phyloP scores from a whole-genome alignment of 2,113 vertebrate species.

The Fulica atra region DNA sequence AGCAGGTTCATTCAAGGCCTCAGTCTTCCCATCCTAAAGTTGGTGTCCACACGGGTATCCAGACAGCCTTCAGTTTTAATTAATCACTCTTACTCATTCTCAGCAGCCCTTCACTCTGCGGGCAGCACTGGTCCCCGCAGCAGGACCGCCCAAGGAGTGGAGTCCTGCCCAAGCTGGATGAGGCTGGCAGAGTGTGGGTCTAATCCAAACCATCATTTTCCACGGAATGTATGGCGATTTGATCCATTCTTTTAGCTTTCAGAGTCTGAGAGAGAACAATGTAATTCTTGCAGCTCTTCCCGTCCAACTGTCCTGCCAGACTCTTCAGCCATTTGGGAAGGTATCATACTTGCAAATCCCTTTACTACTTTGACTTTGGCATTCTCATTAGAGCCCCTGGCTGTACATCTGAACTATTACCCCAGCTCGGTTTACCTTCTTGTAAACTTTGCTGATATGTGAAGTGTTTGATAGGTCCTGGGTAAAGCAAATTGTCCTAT shows the following conservation, averaged over 20 bases:
- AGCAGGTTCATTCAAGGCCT: background rate
- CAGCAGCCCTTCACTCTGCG: background rate
- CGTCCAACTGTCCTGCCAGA: background rate
- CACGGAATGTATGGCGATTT: background rate
- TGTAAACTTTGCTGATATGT: conserved; percentile 40
- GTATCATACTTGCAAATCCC: conserved; percentile 38
- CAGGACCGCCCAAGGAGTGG: background rate
- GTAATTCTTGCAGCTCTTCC: background rate
- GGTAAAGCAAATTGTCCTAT: conserved; percentile 46
- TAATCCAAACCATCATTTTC: background rate
- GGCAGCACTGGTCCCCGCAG: background rate
- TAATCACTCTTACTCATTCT: background rate
- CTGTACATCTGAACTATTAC: conserved; percentile 12
- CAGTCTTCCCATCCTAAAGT: background rate
- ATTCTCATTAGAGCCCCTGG: conserved; percentile 14
- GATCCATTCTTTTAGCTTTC: background rate
- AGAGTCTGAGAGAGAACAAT: background rate
- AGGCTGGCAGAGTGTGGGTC: background rate
- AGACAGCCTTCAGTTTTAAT: background rate
- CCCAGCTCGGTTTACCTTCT: conserved; percentile 33
- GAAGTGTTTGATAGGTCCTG: conserved; percentile 37
- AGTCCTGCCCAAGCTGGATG: background rate
- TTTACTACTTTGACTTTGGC: conserved; percentile 50
- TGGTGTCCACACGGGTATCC: background rate
- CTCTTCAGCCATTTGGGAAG: conserved; percentile 24